Evolutionary conservation across 2,113 vertebrate species (phyloP), one percentile per base, ranked within the genome.

Genomic region (Agapornis roseicollis): DNA sequence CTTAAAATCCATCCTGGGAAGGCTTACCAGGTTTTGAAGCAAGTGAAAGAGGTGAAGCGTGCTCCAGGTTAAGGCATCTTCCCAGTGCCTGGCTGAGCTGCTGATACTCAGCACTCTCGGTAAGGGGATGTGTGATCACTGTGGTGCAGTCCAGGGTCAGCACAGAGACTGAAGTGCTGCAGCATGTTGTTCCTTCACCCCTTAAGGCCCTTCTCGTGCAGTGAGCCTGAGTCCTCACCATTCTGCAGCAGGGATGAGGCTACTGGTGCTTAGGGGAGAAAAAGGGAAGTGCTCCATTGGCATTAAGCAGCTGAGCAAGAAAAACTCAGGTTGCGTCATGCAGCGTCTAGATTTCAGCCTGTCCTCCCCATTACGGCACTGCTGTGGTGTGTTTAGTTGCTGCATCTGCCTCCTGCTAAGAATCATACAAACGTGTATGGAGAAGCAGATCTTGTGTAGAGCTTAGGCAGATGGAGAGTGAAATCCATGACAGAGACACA

Each of bases 401-500:
- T 4, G 56, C 25, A 1, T 64, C n/a, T 44, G 17, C 27, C 18
- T 60, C 23, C 39, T 60, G 37, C 37, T 37, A 9, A 13, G 10
- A 18, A 4, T 15, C 0, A 3, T 27, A 7, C n/a, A 9, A 4
- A 42, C 1, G 0, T 6, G 31, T n/a, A 15, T 35, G 52, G 41
- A 60, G n/a, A 12, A 47, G 4, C 5, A 3, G 80, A 17, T n/a
- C 68, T 37, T 16, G 52, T 18, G 41, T 19, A 17, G 55, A 31
- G 47, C 55, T 28, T 37, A 29, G 33, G 55, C 74, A 52, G 49
- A 24, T 8, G 37, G 50, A 20, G 55, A 55, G 33, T 19, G 56
- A 64, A n/a, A 16, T 7, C 19, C 4, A 29, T 31, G 84, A 68
- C 28, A 22, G 63, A 29, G 74, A 22, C 41, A 22, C 29, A 1